Conservation (phyloP, 2,113 vertebrate genomes). For the Nipponia nippon region DNA sequence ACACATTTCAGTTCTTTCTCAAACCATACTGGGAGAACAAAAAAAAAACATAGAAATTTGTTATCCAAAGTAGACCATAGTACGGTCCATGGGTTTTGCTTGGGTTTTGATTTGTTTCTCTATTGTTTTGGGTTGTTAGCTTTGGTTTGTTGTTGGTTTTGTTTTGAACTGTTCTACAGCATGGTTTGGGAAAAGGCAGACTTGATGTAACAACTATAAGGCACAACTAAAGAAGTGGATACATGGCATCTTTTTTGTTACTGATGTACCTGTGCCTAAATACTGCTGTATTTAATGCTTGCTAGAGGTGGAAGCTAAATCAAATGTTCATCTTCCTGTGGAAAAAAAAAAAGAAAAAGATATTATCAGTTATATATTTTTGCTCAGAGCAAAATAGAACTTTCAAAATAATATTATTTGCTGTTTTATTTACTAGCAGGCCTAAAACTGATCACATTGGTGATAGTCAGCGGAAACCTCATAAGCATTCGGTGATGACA, state of each 20-base stretch:
- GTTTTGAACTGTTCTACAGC: neutral
- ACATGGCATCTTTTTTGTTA: neutral
- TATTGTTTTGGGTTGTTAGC: neutral
- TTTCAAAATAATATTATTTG: neutral
- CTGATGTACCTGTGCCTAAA: neutral
- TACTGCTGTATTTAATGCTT: neutral
- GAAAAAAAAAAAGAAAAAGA: neutral
- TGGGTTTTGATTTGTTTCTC: neutral
- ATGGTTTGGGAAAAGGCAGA: neutral
- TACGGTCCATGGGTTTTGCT: neutral
- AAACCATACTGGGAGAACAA: neutral
- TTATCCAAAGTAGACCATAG: neutral
- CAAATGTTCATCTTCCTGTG: neutral
- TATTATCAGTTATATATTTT: neutral
- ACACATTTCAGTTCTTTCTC: neutral
- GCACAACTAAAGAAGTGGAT: neutral
- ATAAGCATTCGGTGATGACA: neutral
- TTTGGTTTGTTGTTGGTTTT: neutral
- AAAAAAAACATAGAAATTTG: neutral
- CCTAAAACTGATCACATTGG: neutral
- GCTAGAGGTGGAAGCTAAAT: neutral
- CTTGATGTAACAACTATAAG: neutral
- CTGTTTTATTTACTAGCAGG: neutral
- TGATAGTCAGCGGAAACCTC: neutral
- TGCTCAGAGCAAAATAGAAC: neutral